phyloP scores from a whole-genome alignment of 1,140 invertebrate genomes.

The Cydia fagiglandana region DNA sequence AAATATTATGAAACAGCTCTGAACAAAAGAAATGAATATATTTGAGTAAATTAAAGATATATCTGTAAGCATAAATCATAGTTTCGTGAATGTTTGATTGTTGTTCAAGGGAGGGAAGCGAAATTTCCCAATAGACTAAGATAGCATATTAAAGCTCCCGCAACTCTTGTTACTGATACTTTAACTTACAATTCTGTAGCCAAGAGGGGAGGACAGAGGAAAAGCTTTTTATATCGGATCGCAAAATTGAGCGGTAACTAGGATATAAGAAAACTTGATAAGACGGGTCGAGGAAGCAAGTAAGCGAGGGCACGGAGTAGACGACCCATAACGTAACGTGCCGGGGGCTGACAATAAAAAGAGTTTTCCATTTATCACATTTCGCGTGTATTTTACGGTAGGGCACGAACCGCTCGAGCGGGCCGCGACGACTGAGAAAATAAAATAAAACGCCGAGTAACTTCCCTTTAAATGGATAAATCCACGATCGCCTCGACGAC shows the following conservation, averaged over 20 bases:
- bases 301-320: conserved; percentile 51
- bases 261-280: conserved; percentile 73
- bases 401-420: conserved; percentile 61
- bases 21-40: neutral
- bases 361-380: conserved; percentile 78
- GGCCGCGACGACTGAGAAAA: conserved; percentile 67
- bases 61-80: conserved; percentile 29
- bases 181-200: conserved; percentile 56
- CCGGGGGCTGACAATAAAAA: conserved; percentile 71
- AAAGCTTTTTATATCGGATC: conserved; percentile 60
- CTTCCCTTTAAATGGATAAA: conserved; percentile 74
- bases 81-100: conserved; percentile 24
- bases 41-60: conserved; percentile 21
- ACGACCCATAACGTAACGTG: conserved; percentile 65
- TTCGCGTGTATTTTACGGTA: conserved; percentile 76
- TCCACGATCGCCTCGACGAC: conserved; percentile 63
- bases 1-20: neutral
- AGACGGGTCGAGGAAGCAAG: conserved; percentile 50
- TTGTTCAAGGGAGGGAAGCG: conserved; percentile 11
- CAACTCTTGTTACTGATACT: conserved; percentile 42
- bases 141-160: conserved; percentile 35
- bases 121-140: conserved; percentile 35
- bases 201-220: conserved; percentile 41
- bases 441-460: conserved; percentile 75
- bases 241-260: conserved; percentile 71